Percentiles rank a stretch among this genome's conserved stretches.
phyloP scores from a whole-genome alignment of 2,888 invertebrate species.

The Macropis europaea region DNA sequence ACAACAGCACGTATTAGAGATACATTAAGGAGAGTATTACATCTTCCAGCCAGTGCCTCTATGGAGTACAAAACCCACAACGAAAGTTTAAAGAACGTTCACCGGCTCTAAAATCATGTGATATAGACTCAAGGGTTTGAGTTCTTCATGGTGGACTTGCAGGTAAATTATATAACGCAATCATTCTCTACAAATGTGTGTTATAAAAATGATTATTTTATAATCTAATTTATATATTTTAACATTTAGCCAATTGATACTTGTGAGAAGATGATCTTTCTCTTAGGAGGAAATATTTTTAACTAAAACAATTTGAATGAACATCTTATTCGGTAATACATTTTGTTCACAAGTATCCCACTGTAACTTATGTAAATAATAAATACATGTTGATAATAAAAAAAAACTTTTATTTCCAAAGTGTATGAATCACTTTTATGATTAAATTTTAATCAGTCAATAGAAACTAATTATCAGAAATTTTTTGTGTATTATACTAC shows the following conservation, averaged over 20 bases:
- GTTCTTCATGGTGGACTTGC: conserved; percentile 17
- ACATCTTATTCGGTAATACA: conserved; percentile 43
- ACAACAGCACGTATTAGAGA: conserved; percentile 96
- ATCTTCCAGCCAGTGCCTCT: conserved; percentile 94
- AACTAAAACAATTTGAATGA: conserved; percentile 33
- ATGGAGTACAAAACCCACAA: conserved; percentile 96
- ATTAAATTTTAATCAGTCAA: not conserved
- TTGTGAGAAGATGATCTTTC: conserved; percentile 44
- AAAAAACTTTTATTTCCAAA: conserved; percentile 42
- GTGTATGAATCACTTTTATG: conserved; percentile 5
- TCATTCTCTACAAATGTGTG: not conserved
- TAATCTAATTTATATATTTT: conserved; percentile 20
- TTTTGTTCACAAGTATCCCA: conserved; percentile 60
- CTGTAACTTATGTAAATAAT: conserved; percentile 67
- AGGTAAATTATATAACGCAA: conserved; percentile 40
- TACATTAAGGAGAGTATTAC: conserved; percentile 95
- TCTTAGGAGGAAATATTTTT: conserved; percentile 35
- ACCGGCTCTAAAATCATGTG: conserved; percentile 58
- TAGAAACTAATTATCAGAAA: not conserved
- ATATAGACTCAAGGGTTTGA: conserved; percentile 17
- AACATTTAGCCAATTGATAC: conserved; percentile 42
- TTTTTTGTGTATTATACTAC: not conserved
- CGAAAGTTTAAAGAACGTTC: conserved; percentile 86
- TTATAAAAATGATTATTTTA: not conserved
- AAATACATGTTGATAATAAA: conserved; percentile 63